Base-by-base conservation (phyloP, 2,113 vertebrate species). In the Centropus bengalensis region DNA sequence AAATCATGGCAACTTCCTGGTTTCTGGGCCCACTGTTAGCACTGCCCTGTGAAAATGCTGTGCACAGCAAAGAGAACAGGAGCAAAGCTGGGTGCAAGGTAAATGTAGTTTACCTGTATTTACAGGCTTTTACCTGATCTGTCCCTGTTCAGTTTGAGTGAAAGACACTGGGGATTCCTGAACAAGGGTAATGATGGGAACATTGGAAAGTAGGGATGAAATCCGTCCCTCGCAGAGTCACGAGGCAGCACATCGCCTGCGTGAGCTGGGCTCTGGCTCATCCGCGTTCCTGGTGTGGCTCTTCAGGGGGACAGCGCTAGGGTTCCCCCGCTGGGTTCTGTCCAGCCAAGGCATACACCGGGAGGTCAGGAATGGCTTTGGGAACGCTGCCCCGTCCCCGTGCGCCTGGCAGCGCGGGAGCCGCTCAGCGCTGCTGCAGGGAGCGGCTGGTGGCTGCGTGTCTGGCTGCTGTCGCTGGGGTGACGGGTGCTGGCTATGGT, bases 371-470 rank as follows among this genome's bases (percentile, higher is more conserved):
- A 28, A 3, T 51, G 71, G 44, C n/a, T 69, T 66, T 73, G 73
- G 40, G 45, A 42, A 64, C 28, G 4, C 14, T 17, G 1, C 45
- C 64, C 5, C 10, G 60, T 40, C 1, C 0, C 4, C 36, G 24
- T 36, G 47, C 52, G 66, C 2, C 0, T 49, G 69, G 83, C 44
- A 40, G 49, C 60, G 84, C 63, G 56, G 58, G 18, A 66, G 36
- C 74, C 45, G 82, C 38, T 75, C 8, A 32, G 59, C 26, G 44
- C 75, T 82, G 49, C 86, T 63, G 51, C 82, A 8, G 85, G 89
- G 73, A 76, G 58, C 45, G 64, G 27, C 79, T 16, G 66, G 19
- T 79, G 36, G 44, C 40, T 95, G 36, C 36, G 36, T 36, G 45
- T n/a, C 89, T 17, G 63, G 32, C 75, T 70, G 45, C 71, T 58